Percentiles rank a stretch among this genome's conserved stretches.
These are phyloP conservation scores for Julus scanicus DNA, from an alignment of 2,888 invertebrate species.

Conservation along the genomic window DNA sequence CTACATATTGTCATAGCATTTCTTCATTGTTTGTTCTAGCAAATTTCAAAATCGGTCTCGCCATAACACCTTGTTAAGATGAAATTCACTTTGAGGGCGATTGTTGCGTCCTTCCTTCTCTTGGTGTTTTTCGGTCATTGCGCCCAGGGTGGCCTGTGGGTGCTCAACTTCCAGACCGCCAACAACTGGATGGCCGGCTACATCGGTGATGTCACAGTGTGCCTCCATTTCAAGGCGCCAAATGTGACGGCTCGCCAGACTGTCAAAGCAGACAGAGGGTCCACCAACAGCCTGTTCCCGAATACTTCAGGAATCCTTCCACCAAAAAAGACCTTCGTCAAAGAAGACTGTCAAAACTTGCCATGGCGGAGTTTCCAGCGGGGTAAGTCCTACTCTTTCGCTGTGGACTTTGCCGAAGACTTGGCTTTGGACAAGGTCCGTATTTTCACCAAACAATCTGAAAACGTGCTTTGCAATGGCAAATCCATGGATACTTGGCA, in stretches of 20 bases:
- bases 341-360: conserved; percentile 52
- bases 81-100: not conserved
- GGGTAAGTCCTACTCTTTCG: conserved; percentile 48
- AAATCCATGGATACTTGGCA: conserved; percentile 49
- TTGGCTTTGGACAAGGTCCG: conserved; percentile 21
- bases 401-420: not conserved
- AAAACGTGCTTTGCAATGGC: conserved; percentile 26
- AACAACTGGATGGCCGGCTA: conserved; percentile 55
- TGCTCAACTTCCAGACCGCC: conserved; percentile 46
- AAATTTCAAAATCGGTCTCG: too few species aligned
- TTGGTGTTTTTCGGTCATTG: not conserved
- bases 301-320: not conserved
- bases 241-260: not conserved
- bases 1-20: too few species aligned
- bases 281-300: too few species aligned
- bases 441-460: conserved; percentile 28
- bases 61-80: not conserved
- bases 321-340: not conserved
- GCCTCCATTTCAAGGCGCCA: conserved; percentile 40
- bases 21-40: too few species aligned
- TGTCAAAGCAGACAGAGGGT: too few species aligned
- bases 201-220: conserved; percentile 54
- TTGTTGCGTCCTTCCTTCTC: not conserved
- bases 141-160: conserved; percentile 43
- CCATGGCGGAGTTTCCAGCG: conserved; percentile 48